These are phyloP conservation scores for Podotricha telesiphe DNA, from an alignment of 2,888 invertebrate genomes.

Conservation along the genomic window DNA sequence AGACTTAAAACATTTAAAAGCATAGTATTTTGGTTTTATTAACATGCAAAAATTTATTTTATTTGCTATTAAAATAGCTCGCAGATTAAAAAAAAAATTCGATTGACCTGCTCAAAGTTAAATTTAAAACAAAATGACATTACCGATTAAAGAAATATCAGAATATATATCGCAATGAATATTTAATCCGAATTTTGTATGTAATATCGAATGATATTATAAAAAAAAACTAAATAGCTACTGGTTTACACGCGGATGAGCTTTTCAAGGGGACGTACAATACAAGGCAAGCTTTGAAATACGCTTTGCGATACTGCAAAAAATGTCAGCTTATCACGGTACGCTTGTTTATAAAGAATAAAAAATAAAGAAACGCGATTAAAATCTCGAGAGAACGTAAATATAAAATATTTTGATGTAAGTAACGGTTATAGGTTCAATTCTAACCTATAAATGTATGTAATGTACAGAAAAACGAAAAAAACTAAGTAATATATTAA, in stretches of 20 bases:
- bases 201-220: conserved; percentile 1
- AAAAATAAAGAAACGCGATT: conserved; percentile 23
- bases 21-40: too few species aligned
- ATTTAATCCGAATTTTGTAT: background rate
- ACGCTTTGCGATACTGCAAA: conserved; percentile 10
- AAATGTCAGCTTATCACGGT: conserved; percentile 16
- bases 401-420: background rate
- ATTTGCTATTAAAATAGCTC: too few species aligned
- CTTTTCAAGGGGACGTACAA: conserved; percentile 11
- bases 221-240: background rate
- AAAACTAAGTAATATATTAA: too few species aligned
- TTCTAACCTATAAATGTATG: too few species aligned
- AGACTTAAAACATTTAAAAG: too few species aligned
- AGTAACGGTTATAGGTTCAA: too few species aligned
- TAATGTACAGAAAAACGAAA: too few species aligned
- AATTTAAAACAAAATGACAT: background rate
- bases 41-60: too few species aligned
- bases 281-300: background rate
- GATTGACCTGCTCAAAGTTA: too few species aligned
- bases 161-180: background rate
- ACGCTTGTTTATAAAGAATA: background rate
- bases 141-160: background rate
- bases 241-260: conserved; percentile 10
- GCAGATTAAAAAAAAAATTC: too few species aligned
- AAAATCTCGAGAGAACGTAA: background rate